These are phyloP conservation scores for Anagrus nilaparvatae DNA, from an alignment of 1,140 invertebrate species.

Conservation along the genomic window DNA sequence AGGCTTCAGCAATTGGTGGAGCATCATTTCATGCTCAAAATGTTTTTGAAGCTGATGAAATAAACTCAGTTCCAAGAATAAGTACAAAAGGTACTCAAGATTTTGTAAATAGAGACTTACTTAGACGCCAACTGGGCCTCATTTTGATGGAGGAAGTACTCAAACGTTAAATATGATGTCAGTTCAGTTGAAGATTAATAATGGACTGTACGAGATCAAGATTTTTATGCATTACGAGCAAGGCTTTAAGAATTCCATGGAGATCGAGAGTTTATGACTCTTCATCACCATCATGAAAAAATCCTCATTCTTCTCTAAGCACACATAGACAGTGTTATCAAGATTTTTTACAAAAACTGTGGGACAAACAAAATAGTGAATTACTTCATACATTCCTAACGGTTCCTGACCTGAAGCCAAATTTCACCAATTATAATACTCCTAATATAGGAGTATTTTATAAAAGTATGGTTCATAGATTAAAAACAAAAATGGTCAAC, in stretches of 20 bases:
- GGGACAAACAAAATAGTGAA: constrained; percentile 69
- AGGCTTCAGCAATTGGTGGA: constrained; percentile 29
- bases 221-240: constrained; percentile 71
- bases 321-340: constrained; percentile 57
- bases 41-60: constrained; percentile 40
- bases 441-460: constrained; percentile 57
- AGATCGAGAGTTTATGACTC: constrained; percentile 58
- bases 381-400: constrained; percentile 68
- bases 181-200: constrained; percentile 42
- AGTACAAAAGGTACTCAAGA: background rate
- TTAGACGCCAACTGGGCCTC: constrained; percentile 58
- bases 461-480: constrained; percentile 57
- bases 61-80: constrained; percentile 29
- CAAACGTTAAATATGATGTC: constrained; percentile 33
- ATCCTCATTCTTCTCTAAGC: constrained; percentile 42
- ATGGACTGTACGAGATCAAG: constrained; percentile 59
- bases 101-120: constrained; percentile 47
- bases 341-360: constrained; percentile 60
- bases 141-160: constrained; percentile 38
- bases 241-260: constrained; percentile 82
- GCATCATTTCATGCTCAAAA: constrained; percentile 26
- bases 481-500: constrained; percentile 78
- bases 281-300: constrained; percentile 54
- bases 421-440: constrained; percentile 42
- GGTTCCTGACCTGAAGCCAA: constrained; percentile 45